Base-by-base conservation (phyloP, 2,113 vertebrate species). In the Cephalophus harveyi region DNA sequence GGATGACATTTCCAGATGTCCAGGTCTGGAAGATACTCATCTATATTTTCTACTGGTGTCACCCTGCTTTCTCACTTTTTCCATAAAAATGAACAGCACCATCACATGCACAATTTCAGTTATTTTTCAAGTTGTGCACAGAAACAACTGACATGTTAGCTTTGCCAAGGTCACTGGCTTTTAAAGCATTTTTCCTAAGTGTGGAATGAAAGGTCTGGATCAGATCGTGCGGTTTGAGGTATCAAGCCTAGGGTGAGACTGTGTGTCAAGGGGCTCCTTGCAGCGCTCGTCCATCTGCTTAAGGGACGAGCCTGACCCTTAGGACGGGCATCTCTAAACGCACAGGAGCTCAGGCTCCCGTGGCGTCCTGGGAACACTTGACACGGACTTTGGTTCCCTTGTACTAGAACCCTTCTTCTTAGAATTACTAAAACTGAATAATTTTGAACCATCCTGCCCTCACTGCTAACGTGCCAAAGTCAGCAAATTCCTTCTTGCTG, bases 311-410 rank as follows among this genome's bases (percentile, higher is more conserved):
- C 6, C 36, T 10, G 16, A 14, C 7, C 43, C n/a, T 54, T 11
- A 64, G 30, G 43, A n/a, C 0, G 4, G 17, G 10, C 1, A 1
- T 30, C 11, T 19, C 15, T 3, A 25, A 36, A 25, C 0, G n/a
- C 28, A 17, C 40, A 10, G 59, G 50, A 2, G 3, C 16, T 5
- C 16, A n/a, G 55, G 6, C 8, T 7, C 33, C 8, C 10, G 21
- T 2, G 5, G 11, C 14, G 16, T 74, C 64, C 15, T 52, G 11
- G 5, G 1, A 23, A 21, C 5, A 5, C 30, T 55, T 28, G 9
- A 9, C 2, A 2, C 0, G 17, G 36, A 7, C 21, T 23, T 15
- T 36, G 6, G n/a, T 87, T 55, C 23, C 43, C n/a, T 43, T 27
- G 12, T 27, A 16, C 50, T 64, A 28, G 25, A 57, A 30, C 9